Conservation (phyloP, 2,797 vertebrate genomes). For the Halcyon chelicuti region DNA sequence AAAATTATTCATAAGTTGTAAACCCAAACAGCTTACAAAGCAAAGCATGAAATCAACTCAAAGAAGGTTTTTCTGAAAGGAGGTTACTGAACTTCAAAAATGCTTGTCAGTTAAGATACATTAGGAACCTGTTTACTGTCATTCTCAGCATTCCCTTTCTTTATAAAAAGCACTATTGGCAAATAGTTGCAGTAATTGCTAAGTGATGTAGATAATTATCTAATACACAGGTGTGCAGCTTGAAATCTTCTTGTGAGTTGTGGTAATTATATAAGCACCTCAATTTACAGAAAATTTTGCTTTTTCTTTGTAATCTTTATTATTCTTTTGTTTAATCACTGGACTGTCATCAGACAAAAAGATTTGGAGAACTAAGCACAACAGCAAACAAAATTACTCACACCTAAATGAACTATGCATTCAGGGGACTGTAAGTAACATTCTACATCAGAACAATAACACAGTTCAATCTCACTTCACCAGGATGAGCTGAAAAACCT, state of each 20-base stretch:
- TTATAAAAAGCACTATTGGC: not conserved
- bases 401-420: not conserved
- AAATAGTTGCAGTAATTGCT: constrained; percentile 32
- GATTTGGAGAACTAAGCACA: not conserved
- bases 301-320: not conserved
- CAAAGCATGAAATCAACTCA: not conserved
- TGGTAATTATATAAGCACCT: constrained; percentile 18
- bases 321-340: constrained; percentile 12
- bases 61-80: not conserved
- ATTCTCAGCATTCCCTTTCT: not conserved
- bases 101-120: not conserved
- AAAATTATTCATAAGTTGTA: constrained; percentile 43
- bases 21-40: constrained; percentile 53
- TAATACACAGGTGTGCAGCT: constrained; percentile 7
- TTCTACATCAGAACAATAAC: not conserved
- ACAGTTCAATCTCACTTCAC: not conserved
- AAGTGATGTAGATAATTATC: not conserved
- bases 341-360: not conserved
- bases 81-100: constrained; percentile 14
- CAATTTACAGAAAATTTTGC: constrained; percentile 13
- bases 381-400: constrained; percentile 24
- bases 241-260: constrained; percentile 17
- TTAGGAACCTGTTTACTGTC: not conserved
- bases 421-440: not conserved
- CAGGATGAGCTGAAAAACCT: not conserved